Percentiles rank a stretch among this genome's conserved stretches.
These are phyloP conservation scores for Carassius auratus DNA, from an alignment of 2,113 vertebrate genomes.

Conservation along the genomic window DNA sequence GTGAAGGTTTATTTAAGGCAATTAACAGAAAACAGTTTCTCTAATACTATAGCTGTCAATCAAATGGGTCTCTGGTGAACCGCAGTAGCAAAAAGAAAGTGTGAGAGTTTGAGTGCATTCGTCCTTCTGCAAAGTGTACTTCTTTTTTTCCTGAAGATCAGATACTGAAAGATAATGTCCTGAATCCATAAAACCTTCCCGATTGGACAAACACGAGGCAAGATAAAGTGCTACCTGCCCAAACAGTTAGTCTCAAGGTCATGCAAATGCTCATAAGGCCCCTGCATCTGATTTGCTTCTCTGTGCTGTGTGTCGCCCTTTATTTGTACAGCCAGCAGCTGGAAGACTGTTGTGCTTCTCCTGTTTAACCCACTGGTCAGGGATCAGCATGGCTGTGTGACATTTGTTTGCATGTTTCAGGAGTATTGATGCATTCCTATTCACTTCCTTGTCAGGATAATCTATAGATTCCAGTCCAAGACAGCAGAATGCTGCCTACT, in stretches of 20 bases:
- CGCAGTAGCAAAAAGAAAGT: conserved; percentile 22
- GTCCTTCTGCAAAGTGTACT: conserved; percentile 29
- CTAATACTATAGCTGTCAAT: conserved; percentile 16
- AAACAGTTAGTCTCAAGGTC: conserved; percentile 57
- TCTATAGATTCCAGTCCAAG: conserved; percentile 29
- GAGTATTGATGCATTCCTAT: conserved; percentile 7
- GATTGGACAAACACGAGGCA: conserved; percentile 28
- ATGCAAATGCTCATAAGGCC: conserved; percentile 35
- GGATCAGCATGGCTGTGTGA: neutral
- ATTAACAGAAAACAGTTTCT: neutral
- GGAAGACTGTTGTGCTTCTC: neutral
- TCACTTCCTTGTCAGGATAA: conserved; percentile 41
- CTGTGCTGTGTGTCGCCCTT: conserved; percentile 8
- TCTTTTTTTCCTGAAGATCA: conserved; percentile 25
- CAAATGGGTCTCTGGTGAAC: conserved; percentile 15
- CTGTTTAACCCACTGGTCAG: conserved; percentile 14
- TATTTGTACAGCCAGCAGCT: conserved; percentile 38
- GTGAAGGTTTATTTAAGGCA: neutral
- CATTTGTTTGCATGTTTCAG: conserved; percentile 31
- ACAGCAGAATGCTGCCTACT: conserved; percentile 25
- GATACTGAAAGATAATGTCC: neutral
- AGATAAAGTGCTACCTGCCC: conserved; percentile 33
- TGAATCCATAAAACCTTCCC: conserved; percentile 41
- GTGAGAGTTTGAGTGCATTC: neutral
- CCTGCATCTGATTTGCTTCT: neutral